Evolutionary conservation across 2,113 vertebrate genomes (phyloP).

Genomic region (Scopus umbretta): DNA sequence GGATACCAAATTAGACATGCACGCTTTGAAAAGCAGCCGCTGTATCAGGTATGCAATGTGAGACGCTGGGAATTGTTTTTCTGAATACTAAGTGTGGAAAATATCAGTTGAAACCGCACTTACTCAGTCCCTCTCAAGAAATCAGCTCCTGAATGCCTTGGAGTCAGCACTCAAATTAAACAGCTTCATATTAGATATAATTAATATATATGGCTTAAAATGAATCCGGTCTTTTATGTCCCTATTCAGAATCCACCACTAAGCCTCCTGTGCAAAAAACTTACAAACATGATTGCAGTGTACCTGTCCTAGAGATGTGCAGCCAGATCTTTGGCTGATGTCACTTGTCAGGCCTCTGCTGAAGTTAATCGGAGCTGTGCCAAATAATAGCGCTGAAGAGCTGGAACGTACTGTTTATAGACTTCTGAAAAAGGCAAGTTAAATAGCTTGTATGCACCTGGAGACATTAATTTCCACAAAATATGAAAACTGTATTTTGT

Average conservation of each 20-base stretch:
- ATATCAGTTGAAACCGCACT: background rate
- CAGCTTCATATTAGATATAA: background rate
- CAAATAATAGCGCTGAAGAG: background rate
- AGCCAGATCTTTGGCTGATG: background rate
- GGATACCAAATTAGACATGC: background rate
- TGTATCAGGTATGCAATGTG: background rate
- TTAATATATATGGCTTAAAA: background rate
- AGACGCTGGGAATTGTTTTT: constrained; percentile 22
- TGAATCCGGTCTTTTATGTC: background rate
- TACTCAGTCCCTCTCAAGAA: background rate
- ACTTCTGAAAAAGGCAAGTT: background rate
- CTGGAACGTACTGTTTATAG: background rate
- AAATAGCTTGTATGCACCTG: background rate
- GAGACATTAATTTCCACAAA: background rate
- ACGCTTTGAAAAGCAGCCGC: background rate
- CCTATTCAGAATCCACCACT: background rate
- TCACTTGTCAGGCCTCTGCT: background rate
- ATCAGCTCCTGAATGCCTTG: background rate
- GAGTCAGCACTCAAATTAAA: background rate
- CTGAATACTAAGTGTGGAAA: constrained; percentile 11
- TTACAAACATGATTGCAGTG: background rate
- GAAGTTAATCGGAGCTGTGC: background rate
- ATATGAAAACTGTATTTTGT: background rate
- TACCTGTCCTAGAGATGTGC: background rate
- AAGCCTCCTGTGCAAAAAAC: background rate